Percentiles rank a stretch among this genome's conserved stretches.
Conservation (phyloP, 2,113 vertebrate genomes). For the Hippocampus abdominalis region DNA sequence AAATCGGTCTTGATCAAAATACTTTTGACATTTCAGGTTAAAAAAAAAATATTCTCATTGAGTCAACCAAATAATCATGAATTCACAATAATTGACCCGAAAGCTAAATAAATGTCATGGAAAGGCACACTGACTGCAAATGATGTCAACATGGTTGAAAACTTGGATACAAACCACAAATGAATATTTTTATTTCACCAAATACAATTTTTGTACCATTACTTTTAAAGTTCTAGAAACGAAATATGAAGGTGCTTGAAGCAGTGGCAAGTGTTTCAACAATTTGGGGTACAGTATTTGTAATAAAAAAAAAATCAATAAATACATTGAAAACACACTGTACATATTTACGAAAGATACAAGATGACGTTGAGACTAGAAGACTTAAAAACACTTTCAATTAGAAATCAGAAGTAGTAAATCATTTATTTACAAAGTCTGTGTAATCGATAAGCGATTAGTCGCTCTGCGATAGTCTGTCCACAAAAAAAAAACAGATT, state of each 20-base stretch:
- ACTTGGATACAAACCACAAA: conserved; percentile 24
- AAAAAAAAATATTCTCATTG: neutral
- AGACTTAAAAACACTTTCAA: neutral
- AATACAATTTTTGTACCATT: conserved; percentile 14
- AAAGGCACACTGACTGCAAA: neutral
- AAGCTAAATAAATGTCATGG: neutral
- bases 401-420: neutral
- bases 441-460: neutral
- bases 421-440: neutral
- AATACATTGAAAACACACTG: neutral
- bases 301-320: neutral
- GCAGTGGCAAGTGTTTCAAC: conserved; percentile 2
- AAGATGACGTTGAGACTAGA: neutral
- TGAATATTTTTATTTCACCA: conserved; percentile 18
- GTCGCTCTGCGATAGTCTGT: conserved; percentile 25
- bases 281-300: neutral
- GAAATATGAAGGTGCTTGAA: neutral
- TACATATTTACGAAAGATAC: neutral
- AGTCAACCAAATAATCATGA: neutral
- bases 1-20: neutral
- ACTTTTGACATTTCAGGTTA: neutral
- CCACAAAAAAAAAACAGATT: neutral
- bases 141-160: neutral
- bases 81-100: neutral
- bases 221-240: conserved; percentile 8